phyloP scores from a whole-genome alignment of 2,113 vertebrate species.

The Oplegnathus fasciatus region DNA sequence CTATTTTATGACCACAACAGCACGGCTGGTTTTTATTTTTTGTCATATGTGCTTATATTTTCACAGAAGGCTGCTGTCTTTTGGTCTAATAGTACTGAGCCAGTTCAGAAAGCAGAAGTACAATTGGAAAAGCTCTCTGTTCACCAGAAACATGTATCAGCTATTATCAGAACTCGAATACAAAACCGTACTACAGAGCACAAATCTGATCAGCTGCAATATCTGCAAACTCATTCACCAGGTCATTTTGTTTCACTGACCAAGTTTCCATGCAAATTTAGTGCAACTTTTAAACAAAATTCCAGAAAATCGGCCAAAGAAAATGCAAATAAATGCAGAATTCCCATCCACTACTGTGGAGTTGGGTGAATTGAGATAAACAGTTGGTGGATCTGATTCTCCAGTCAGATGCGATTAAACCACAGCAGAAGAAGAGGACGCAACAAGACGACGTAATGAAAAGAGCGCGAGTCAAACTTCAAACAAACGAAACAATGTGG shows the following conservation, averaged over 20 bases:
- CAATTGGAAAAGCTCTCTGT: too few relatives aligned
- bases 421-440: neutral
- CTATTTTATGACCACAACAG: neutral
- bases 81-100: slow-evolving; percentile 3
- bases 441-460: neutral
- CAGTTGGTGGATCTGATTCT: too few relatives aligned
- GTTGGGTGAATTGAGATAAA: too few relatives aligned
- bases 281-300: neutral
- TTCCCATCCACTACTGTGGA: neutral
- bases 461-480: neutral
- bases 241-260: neutral
- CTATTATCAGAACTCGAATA: slow-evolving; percentile 8
- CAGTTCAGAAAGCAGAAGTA: slow-evolving; percentile 4
- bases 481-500: neutral
- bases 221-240: slow-evolving; percentile 13
- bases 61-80: neutral
- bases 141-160: neutral
- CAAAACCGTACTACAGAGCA: slow-evolving; percentile 6
- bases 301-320: neutral
- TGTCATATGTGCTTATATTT: slow-evolving; percentile 7
- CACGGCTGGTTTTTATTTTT: neutral
- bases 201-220: slow-evolving; percentile 28
- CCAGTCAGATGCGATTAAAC: neutral
- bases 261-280: neutral
- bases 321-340: neutral